These are phyloP conservation scores for Phoenoteleia sp. DNA, from an alignment of 2,888 invertebrate genomes.

Conservation along the genomic window DNA sequence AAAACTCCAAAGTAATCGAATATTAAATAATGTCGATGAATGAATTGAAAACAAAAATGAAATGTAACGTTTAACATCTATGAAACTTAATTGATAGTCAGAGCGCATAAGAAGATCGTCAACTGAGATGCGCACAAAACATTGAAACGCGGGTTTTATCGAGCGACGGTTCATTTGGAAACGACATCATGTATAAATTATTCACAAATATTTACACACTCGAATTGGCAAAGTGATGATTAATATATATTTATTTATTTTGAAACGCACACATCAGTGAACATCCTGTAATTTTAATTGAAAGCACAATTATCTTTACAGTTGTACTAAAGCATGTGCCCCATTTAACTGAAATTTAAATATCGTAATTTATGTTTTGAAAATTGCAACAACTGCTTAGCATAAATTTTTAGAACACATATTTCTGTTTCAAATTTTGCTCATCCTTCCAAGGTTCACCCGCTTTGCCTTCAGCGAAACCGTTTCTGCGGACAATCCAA, in stretches of 20 bases:
- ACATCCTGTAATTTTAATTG: too few species aligned
- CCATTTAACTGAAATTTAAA: too few species aligned
- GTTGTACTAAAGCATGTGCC: too few species aligned
- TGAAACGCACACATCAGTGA: too few species aligned
- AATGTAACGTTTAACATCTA: constrained; percentile 19
- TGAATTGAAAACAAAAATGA: constrained; percentile 19
- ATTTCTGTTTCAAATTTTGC: too few species aligned
- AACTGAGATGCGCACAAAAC: constrained; percentile 4
- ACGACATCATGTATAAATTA: background rate
- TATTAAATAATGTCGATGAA: constrained; percentile 18
- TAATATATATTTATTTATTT: background rate
- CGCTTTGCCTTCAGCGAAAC: background rate
- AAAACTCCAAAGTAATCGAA: constrained; percentile 18
- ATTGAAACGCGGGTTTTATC: constrained; percentile 9
- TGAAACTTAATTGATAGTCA: constrained; percentile 16
- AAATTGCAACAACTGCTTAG: too few species aligned
- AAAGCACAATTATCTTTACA: too few species aligned
- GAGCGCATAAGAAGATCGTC: constrained; percentile 23
- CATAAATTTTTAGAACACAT: too few species aligned
- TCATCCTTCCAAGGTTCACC: background rate
- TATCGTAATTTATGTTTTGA: too few species aligned
- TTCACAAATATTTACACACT: constrained; percentile 7
- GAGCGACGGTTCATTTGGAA: constrained; percentile 12
- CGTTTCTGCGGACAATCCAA: background rate
- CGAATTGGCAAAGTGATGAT: background rate